Evolutionary conservation across 2,797 vertebrate species (phyloP).

Genomic region (Steatocranus sp.): DNA sequence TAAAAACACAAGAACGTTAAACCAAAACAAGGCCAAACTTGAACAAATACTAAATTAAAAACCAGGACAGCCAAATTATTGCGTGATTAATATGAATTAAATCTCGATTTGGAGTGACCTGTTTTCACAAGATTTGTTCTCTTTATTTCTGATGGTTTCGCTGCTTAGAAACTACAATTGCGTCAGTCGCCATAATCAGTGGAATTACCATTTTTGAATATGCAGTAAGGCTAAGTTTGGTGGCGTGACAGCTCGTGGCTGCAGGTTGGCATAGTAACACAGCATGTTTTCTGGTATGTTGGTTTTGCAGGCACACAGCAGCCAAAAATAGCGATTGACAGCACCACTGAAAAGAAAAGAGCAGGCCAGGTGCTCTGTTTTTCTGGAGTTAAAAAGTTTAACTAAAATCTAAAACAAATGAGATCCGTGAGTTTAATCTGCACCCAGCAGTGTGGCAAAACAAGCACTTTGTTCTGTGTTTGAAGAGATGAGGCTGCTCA

Average conservation of each 20-base stretch:
- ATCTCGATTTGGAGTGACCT: neutral
- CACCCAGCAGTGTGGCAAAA: neutral
- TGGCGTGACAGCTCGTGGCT: conserved; percentile 2
- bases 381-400: neutral
- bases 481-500: neutral
- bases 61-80: neutral
- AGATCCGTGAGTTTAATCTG: neutral
- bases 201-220: neutral
- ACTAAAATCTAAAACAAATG: neutral
- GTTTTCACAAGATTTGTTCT: neutral
- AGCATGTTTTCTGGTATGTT: neutral
- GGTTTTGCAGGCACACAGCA: neutral
- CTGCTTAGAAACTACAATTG: neutral
- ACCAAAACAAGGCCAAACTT: neutral
- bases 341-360: neutral
- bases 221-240: neutral
- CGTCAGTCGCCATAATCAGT: neutral
- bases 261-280: neutral
- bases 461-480: neutral
- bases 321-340: neutral
- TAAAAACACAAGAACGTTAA: neutral
- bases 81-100: neutral
- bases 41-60: neutral
- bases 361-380: neutral
- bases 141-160: neutral